A percentile compares a stretch with the other conserved stretches of the same genome.
Evolutionary conservation across 1,140 invertebrate genomes (phyloP).

Genomic region (Trachymyrmex cornetzi): DNA sequence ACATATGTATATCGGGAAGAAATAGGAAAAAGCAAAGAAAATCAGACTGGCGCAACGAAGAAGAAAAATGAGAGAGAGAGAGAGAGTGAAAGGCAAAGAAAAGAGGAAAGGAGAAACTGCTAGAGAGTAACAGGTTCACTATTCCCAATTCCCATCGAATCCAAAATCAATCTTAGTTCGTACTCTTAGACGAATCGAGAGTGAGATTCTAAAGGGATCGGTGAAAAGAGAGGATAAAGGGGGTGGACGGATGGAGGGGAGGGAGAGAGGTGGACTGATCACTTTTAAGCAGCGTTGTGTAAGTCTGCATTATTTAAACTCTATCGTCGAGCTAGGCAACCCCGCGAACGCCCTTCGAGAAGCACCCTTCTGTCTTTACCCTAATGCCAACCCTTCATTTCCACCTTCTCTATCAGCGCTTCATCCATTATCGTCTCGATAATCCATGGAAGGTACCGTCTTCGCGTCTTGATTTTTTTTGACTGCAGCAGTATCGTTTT

Average conservation of each 20-base stretch:
- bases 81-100: neutral
- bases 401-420: constrained; percentile 47
- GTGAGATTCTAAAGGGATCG: constrained; percentile 69
- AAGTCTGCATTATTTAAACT: constrained; percentile 86
- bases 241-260: constrained; percentile 5
- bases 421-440: constrained; percentile 64
- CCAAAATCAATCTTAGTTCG: constrained; percentile 86
- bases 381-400: constrained; percentile 46
- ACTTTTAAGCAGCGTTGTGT: constrained; percentile 84
- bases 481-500: neutral
- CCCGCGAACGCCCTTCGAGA: constrained; percentile 57
- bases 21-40: constrained; percentile 28
- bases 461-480: constrained; percentile 27
- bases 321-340: constrained; percentile 69
- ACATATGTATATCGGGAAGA: constrained; percentile 15
- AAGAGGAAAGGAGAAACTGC: neutral
- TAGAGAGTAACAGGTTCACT: constrained; percentile 74
- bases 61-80: neutral
- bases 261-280: constrained; percentile 79
- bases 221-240: constrained; percentile 57
- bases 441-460: constrained; percentile 8
- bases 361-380: constrained; percentile 67
- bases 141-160: constrained; percentile 85
- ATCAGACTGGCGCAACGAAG: neutral
- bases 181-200: constrained; percentile 77